Base-by-base conservation (phyloP, 2,888 invertebrate species). In the Autographa gamma region DNA sequence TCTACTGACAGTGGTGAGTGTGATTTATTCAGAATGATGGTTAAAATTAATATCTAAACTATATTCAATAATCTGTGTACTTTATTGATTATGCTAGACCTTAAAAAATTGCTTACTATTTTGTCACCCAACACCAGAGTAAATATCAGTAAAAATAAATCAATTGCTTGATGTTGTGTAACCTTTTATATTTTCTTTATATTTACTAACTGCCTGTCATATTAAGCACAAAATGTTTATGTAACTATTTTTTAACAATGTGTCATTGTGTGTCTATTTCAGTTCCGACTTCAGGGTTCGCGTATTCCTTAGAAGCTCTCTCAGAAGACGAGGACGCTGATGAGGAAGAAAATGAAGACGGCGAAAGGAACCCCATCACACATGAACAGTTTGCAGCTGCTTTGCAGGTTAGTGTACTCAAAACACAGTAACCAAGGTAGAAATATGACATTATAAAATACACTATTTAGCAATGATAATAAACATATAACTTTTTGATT, bases 341-440 rank as follows among this genome's bases (percentile, higher is more conserved):
- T 25, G 96, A 95, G 7, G 95, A 95, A 52, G 93, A 93, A 14
- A 85, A 83, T 3, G 93, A 96, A 83, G 91, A 95, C 74, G 83
- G 94, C 69, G 84, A 95, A 87, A 89, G 96, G 89, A 93, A 89
- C 62, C 94, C 96, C 3, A 97, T 98, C 72, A 98, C 98, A 18
- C 96, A 97, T 32, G 97, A 97, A 52, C 98, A 98, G 86, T 91
- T 98, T 7, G 97, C 97, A 4, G 97, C 97, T 9, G 98, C 98
- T 9, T 92, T 98, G 60, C 97, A 97, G 82, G 97, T 97, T 70
- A 65, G 59, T 63, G 62, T 14, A 6, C 16, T 16, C 16, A 43
- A 14, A 43, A 43, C 11, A 43, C 3, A 4, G 14, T 16, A 14
- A 13, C 8, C 0, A 43, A 14, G 4, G 16, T 11, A 52, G 48